Base-by-base conservation (phyloP, 2,113 vertebrate genomes). In the Sorex araneus region DNA sequence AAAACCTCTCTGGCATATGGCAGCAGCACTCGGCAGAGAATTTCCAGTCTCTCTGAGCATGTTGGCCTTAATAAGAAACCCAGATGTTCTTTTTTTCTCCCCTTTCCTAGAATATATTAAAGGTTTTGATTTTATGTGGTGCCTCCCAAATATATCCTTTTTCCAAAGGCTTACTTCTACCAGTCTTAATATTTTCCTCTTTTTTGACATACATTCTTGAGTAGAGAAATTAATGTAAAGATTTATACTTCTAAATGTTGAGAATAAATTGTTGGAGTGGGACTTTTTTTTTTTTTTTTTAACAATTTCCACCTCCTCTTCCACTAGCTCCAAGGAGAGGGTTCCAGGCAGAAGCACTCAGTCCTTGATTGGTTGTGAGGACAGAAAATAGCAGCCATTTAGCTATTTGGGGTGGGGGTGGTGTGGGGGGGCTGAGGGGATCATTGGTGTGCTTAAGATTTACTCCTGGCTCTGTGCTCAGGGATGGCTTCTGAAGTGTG, bases 31-130 rank as follows among this genome's bases (percentile, higher is more conserved):
- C 6, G 34, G 43, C 78, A 93, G 78, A 92, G 13, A 87, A 76
- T 54, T 21, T 21, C 43, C 23, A 4, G 12, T 50, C 36, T 91
- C 18, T 88, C 54, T 54, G 63, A 81, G 11, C 23, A 64, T 34
- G 21, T 63, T 82, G 75, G 36, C 23, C 19, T 84, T 81, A 81
- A 84, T 64, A 75, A 87, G 92, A 93, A 81, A 43, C 25, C 63
- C 30, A 78, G 54, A 69, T 69, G 21, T 23, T 45, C 16, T 43
- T 40, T 19, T 9, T 30, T 21, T 66, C 9, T 11, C 13, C 1
- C 8, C 36, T 87, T 85, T 15, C 28, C 63, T 28, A 78, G 70
- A 81, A 54, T 54, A 0, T 84, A 81, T 87, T 36, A 81, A 78
- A 57, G 15, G n/a, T 75, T 91, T 91, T 91, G 32, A 79, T 43